Conservation (phyloP, 2,888 invertebrate species). For the Serrognathus titanus region DNA sequence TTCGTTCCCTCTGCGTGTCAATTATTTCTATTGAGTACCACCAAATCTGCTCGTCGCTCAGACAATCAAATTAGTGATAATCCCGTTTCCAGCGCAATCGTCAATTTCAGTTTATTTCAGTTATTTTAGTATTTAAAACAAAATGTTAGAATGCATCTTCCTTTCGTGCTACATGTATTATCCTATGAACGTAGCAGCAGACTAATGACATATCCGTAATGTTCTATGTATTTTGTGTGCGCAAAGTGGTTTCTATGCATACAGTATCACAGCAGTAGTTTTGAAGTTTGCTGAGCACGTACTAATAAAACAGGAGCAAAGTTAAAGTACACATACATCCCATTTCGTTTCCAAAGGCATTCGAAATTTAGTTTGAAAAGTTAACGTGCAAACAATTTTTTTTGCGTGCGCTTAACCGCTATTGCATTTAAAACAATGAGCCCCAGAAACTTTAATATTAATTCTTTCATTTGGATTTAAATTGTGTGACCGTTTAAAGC, state of each 20-base stretch:
- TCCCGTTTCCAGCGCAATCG: too few relatives aligned
- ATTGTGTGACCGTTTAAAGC: too few relatives aligned
- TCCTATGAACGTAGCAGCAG: not conserved
- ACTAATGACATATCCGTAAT: conserved; percentile 1
- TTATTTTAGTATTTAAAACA: too few relatives aligned
- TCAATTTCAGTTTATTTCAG: too few relatives aligned
- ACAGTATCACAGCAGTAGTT: conserved; percentile 1
- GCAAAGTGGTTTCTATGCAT: conserved; percentile 3
- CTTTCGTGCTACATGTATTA: too few relatives aligned
- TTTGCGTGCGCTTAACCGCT: not conserved
- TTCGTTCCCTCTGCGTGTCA: not conserved
- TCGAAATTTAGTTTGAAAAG: conserved; percentile 2
- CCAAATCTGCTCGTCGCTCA: too few relatives aligned
- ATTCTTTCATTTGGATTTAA: too few relatives aligned
- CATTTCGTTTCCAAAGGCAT: conserved; percentile 1
- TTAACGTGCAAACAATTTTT: not conserved
- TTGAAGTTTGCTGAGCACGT: conserved; percentile 1
- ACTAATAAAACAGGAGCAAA: conserved; percentile 2
- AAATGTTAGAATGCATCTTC: too few relatives aligned
- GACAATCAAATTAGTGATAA: too few relatives aligned
- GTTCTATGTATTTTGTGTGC: conserved; percentile 2
- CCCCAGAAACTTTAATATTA: too few relatives aligned
- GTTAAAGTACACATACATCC: conserved; percentile 2
- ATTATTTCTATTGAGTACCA: not conserved
- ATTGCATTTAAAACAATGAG: too few relatives aligned